Evolutionary conservation across 2,113 vertebrate species (phyloP).

Genomic region (Nestor notabilis): DNA sequence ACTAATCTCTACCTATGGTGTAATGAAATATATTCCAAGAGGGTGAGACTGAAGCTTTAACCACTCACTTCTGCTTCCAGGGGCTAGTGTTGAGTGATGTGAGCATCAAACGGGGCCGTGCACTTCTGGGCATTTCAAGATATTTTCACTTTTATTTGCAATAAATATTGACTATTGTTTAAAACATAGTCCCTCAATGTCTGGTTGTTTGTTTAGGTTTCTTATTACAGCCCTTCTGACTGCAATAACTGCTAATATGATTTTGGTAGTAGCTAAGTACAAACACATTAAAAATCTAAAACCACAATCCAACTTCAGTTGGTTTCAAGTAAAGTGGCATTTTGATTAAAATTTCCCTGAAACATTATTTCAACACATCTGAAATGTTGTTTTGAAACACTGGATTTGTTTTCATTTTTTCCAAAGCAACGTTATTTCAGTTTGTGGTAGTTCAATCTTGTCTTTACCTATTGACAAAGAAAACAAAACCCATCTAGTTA

Average conservation of each 20-base stretch:
- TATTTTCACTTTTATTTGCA: not conserved
- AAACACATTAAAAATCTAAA: not conserved
- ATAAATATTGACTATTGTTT: not conserved
- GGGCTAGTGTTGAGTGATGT: not conserved
- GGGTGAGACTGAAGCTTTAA: not conserved
- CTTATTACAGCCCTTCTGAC: not conserved
- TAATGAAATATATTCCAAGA: not conserved
- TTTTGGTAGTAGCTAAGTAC: not conserved
- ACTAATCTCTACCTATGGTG: not conserved
- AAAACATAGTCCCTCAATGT: not conserved
- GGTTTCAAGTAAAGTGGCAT: not conserved
- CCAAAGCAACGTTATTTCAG: not conserved
- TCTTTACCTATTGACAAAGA: not conserved
- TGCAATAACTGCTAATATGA: not conserved
- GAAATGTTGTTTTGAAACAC: too few relatives aligned
- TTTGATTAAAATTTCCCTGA: not conserved
- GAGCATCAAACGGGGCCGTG: not conserved
- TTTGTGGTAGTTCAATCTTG: not conserved
- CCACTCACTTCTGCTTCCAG: fast-evolving
- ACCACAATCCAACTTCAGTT: not conserved
- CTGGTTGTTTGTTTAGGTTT: not conserved
- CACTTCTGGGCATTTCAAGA: not conserved
- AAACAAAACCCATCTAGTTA: not conserved
- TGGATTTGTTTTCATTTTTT: not conserved
- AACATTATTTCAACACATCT: not conserved